Evolutionary conservation across 92 coral and sea anemone species (phyloP), one percentile per base, ranked within the genome.

Genomic region (Zoanthus sansibaricus): DNA sequence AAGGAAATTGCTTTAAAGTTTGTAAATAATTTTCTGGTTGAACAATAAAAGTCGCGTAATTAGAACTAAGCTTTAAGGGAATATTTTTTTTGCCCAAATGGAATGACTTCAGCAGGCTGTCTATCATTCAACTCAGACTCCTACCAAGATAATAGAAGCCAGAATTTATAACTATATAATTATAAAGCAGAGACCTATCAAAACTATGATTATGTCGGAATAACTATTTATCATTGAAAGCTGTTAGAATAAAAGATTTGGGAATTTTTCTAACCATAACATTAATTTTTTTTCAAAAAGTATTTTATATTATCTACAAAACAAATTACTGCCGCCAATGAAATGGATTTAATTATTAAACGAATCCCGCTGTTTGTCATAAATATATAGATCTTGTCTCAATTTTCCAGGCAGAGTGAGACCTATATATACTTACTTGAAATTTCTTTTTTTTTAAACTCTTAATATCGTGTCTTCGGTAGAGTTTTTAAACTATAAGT

Each of bases 211-310:
- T 37, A 37, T 66, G 30, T 8, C 47, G 72, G 83, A 15, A 48
- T 37, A 25, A 18, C 10, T 45, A 67, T 6, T 67, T 17, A 69
- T 69, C 16, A 33, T 5, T 44, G 31, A 30, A 44, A 80, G 47
- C 32, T 80, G 33, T 10, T 14, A 58, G 45, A 79, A 79, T 58
- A 80, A 80, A 66, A 52, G 64, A 6, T 44, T 47, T 0, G 14
- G 25, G 21, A 55, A 11, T 64, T 14, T 42, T 17, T 49, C 58
- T 20, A 45, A 80, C 61, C 85, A 31, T 9, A 80, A 64, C 21
- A 62, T 66, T 80, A 12, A 46, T 45, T 46, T 62, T 13, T 80
- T 80, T 66, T 76, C n/a, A 31, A 80, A 78, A 20, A 80, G 25
- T 64, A 46, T 18, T 80, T 80, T 13, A 33, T 45, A 66, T 47